Percentiles rank a stretch among this genome's conserved stretches.
These are phyloP conservation scores for Umimayanthus kanabou DNA, from an alignment of 92 coral and sea anemone species.

Conservation along the genomic window DNA sequence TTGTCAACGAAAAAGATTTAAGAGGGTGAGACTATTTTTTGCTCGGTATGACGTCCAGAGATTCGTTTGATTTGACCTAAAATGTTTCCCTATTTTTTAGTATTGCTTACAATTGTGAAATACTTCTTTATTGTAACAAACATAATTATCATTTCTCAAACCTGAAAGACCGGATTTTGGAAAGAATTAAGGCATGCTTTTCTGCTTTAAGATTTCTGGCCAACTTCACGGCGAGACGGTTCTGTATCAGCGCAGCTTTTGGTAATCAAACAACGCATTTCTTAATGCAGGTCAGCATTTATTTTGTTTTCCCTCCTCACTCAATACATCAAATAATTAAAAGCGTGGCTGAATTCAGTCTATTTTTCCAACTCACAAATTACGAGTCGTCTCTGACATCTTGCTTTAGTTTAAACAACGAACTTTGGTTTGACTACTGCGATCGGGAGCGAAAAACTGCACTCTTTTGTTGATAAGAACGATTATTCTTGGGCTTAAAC, in stretches of 20 bases:
- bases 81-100: neutral
- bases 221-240: neutral
- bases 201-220: neutral
- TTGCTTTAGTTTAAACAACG: neutral
- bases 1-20: neutral
- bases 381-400: neutral
- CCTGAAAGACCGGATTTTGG: too few relatives aligned
- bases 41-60: neutral
- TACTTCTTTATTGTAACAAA: neutral
- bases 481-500: too few relatives aligned
- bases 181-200: neutral
- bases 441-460: too few relatives aligned
- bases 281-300: neutral
- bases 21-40: neutral
- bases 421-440: neutral
- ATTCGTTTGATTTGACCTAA: too few relatives aligned
- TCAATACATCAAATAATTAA: too few relatives aligned
- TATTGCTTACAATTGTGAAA: neutral
- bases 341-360: neutral
- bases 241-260: neutral
- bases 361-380: neutral
- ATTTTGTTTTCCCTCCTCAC: too few relatives aligned
- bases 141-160: too few relatives aligned
- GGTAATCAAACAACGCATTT: too few relatives aligned
- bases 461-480: too few relatives aligned